Base-by-base conservation (phyloP, 1,140 invertebrate species). In the Scaptomyza montana region DNA sequence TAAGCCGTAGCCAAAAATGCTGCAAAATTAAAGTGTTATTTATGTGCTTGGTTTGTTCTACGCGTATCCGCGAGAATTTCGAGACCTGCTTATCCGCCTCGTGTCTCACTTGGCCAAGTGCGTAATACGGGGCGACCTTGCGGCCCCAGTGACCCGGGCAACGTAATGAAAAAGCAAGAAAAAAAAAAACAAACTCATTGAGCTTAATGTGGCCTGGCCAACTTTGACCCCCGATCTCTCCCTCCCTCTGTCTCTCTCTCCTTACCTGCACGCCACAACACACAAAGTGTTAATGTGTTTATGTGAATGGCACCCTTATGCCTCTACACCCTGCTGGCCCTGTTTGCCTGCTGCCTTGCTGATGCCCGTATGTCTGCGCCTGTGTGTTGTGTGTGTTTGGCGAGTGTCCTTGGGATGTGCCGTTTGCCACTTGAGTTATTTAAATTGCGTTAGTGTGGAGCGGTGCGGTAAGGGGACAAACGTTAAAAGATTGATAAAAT, bases 21-120 rank as follows among this genome's bases (percentile, higher is more conserved):
- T 89, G 84, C 79, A 89, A 89, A 89, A 89, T 89, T 89, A 89
- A 89, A 89, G 84, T 84, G 77, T 89, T 89, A 89, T 89, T 89
- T 89, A 89, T 89, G 84, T 66, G 84, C 69, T 68, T 72, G 65
- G 46, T 36, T 76, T 59, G 68, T 63, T 56, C 49, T 43, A 49
- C 47, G 74, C 57, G 64, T 61, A 73, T 76, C 74, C 70, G 63
- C 36, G 50, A 51, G 50, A 41, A 36, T 36, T 73, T 57, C 30
- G 62, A 74, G 75, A 77, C 49, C 78, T 77, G 80, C 71, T 85
- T 86, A 85, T 85, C 80, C 80, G 74, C 69, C 57, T 77, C 76
- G 41, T 73, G 63, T 67, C 70, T 73, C 50, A 73, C 56, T 73
- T 73, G 70, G 64, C 56, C 69, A 67, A 72, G 69, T 72, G 64